Evolutionary conservation across 2,797 vertebrate genomes (phyloP).

Genomic region (Propithecus perrieri): DNA sequence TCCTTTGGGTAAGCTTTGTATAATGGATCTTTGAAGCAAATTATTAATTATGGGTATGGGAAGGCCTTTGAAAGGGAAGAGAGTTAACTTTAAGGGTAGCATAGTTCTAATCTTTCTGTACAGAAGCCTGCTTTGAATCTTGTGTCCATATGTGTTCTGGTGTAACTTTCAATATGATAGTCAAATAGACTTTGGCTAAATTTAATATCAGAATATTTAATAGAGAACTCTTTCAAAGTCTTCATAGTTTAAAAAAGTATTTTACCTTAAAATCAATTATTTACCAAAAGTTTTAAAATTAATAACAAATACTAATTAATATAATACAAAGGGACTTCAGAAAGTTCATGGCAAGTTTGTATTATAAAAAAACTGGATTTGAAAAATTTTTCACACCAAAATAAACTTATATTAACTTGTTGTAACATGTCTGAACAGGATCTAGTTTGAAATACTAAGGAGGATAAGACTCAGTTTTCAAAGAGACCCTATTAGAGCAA

Average conservation of each 20-base stretch:
- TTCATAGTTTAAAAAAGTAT: neutral
- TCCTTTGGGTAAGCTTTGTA: conserved; percentile 67
- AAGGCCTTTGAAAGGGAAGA: neutral
- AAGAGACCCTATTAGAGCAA: too few species aligned
- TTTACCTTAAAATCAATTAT: conserved; percentile 33
- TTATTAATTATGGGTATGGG: neutral
- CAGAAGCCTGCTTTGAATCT: neutral
- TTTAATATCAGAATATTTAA: conserved; percentile 20
- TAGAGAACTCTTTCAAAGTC: neutral
- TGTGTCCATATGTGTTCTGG: neutral
- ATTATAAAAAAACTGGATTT: too few species aligned
- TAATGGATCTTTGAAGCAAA: conserved; percentile 43
- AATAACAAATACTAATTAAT: neutral
- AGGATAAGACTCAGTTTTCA: too few species aligned
- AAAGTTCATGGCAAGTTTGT: too few species aligned
- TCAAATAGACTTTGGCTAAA: neutral
- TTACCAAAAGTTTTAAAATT: conserved; percentile 10
- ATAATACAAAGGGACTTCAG: neutral
- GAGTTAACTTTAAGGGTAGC: neutral
- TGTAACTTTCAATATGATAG: neutral
- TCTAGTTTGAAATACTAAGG: too few species aligned
- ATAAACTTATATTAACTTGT: too few species aligned
- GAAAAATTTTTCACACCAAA: too few species aligned
- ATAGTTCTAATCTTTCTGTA: neutral
- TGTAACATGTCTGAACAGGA: too few species aligned